Percentiles rank a stretch among this genome's conserved stretches.
phyloP scores from a whole-genome alignment of 2,113 vertebrate species.

The Myodes glareolus region DNA sequence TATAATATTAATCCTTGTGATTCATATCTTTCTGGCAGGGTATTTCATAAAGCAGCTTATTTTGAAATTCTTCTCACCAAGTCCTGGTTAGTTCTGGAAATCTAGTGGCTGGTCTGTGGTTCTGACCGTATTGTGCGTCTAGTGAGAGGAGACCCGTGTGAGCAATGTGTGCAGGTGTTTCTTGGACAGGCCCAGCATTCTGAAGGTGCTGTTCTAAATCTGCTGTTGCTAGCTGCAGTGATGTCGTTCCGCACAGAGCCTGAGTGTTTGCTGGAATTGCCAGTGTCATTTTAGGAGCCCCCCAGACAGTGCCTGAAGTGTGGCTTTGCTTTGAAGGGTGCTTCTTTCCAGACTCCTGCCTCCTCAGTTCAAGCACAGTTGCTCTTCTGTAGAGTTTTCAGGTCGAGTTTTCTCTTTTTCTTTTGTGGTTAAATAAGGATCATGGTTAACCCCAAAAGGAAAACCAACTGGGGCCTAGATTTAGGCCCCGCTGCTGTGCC shows the following conservation, averaged over 20 bases:
- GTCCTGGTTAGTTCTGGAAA: conserved; percentile 40
- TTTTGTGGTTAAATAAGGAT: conserved; percentile 60
- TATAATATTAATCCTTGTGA: conserved; percentile 6
- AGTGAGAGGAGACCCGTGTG: conserved; percentile 10
- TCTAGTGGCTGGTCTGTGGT: not conserved
- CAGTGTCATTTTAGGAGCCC: not conserved
- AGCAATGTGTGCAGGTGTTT: not conserved
- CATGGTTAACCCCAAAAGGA: conserved; percentile 63
- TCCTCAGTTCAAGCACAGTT: not conserved
- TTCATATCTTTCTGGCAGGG: conserved; percentile 33
- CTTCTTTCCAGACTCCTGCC: not conserved
- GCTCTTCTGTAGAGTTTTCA: not conserved
- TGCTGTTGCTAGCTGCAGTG: not conserved
- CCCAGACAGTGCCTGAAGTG: not conserved
- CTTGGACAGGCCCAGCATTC: not conserved
- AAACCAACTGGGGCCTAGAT: not conserved
- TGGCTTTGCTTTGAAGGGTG: conserved; percentile 23
- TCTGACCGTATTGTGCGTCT: not conserved
- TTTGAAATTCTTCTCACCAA: conserved; percentile 36
- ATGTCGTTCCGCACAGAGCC: conserved; percentile 3
- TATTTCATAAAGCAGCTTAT: conserved; percentile 52
- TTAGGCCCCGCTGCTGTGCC: not conserved
- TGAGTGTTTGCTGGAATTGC: not conserved
- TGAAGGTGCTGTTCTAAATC: not conserved
- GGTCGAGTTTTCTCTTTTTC: not conserved